Percentiles rank a stretch among this genome's conserved stretches.
phyloP scores from a whole-genome alignment of 2,888 invertebrate genomes.

The Microdon myrmicae region DNA sequence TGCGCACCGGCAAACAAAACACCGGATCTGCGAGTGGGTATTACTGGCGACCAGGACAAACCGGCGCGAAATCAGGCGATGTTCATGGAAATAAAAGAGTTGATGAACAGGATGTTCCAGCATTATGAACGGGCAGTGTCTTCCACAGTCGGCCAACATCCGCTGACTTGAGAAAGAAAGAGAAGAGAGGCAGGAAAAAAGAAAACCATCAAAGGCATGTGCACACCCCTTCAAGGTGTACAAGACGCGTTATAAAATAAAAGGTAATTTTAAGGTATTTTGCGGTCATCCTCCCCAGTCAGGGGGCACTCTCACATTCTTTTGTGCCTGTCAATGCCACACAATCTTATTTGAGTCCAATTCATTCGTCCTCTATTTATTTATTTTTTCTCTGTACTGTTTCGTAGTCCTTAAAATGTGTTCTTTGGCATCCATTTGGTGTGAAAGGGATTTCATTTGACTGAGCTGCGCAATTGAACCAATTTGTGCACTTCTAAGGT shows the following conservation, averaged over 20 bases:
- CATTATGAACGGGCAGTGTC: conserved; percentile 52
- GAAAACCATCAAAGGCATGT: neutral
- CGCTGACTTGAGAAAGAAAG: conserved; percentile 19
- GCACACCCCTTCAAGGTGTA: neutral
- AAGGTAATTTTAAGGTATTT: conserved; percentile 10
- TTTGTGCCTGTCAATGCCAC: conserved; percentile 31
- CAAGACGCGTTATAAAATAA: conserved; percentile 17
- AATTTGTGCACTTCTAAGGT: conserved; percentile 15
- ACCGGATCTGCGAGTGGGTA: conserved; percentile 49
- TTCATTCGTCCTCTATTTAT: too few species aligned
- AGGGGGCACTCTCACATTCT: conserved; percentile 17
- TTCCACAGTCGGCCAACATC: conserved; percentile 30
- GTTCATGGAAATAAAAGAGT: conserved; percentile 38
- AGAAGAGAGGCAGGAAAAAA: neutral
- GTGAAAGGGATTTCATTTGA: conserved; percentile 3
- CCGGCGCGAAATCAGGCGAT: conserved; percentile 35
- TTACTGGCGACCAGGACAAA: conserved; percentile 36
- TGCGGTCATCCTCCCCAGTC: conserved; percentile 40
- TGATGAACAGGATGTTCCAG: conserved; percentile 50
- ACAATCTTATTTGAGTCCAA: too few species aligned
- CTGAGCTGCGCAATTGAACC: conserved; percentile 17
- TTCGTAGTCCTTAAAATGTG: too few species aligned
- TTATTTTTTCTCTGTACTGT: neutral
- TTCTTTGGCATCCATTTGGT: neutral
- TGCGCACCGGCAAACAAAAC: conserved; percentile 37